Evolutionary conservation across 2,797 vertebrate genomes (phyloP), one percentile per base, ranked within the genome.

Genomic region (Mustela erminea): DNA sequence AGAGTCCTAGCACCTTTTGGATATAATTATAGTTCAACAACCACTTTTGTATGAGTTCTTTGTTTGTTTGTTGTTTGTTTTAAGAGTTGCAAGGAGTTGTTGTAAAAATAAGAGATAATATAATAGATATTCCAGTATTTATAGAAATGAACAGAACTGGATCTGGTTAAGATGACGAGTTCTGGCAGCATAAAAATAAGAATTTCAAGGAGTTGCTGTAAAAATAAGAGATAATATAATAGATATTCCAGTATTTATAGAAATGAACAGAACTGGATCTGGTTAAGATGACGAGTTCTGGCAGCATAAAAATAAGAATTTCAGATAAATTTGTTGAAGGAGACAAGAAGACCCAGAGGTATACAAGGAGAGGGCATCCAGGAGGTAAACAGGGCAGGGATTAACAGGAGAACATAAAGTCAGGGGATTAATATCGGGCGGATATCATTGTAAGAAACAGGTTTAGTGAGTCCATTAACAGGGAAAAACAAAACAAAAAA

Each of bases 1-100:
- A 21, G 3, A 90, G 29, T 87, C 7, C 7, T 43, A 11, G 9
- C 1, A 41, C 7, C 27, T 35, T 72, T 41, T 75, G 4, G 23
- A 89, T 94, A 80, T 87, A 88, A 60, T 41, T 23, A 52, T 21
- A 60, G 18, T 60, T 95, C 29, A 80, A 2, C 1, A 78, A 9
- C 75, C 21, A 85, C 7, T 70, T 89, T 41, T 88, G 10, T 18
- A 90, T 90, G 11, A 27, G 3, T 85, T 97, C 49, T 75, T 46
- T 46, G 25, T 43, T 75, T 75, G 41, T 10, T 60, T 12, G 10
- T 43, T 74, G 25, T 41, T 75, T 46, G 23, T 74, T 27, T 74
- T 23, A 77, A 35, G 25, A 72, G 15, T 80, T 93, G 11, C 38
- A 6, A 75, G 87, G 2, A 7, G 27, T 12, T n/a, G 2, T 35